Evolutionary conservation across 1,140 invertebrate genomes (phyloP), one percentile per base, ranked within the genome.

Genomic region (Drusus annulatus): DNA sequence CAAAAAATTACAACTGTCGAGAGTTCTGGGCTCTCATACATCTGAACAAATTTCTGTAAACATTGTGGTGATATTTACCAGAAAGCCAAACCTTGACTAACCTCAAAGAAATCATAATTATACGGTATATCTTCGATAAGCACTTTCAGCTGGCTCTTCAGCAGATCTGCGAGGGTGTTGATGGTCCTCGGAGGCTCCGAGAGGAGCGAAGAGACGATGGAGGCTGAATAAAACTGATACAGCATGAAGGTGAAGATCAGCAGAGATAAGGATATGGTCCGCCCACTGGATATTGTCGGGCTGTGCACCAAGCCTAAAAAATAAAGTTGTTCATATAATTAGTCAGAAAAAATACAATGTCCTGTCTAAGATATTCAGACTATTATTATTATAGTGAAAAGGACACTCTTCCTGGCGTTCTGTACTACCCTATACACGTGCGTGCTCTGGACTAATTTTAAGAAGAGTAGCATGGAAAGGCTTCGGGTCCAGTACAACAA

Each of bases 201-300:
- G 6, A 93, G 85, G n/a, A 94, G 85, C 2, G 90, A 92, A 8
- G 92, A 91, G 2, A 94, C 93, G 80, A 94, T 92, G 83, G 88
- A 92, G 3, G 92, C 92, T 0, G 91, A 91, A 85, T 93, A 93
- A 81, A 93, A 93, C 83, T 93, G 92, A 86, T 89, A 91, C 15
- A 92, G 80, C 54, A 93, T 82, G 62, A 91, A 84, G 19, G 90
- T 89, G 86, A 92, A 92, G 0, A 92, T 23, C 51, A 92, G 90
- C 15, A 91, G 85, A 0, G 88, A 87, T 23, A 84, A 75, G 10
- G 92, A 81, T 13, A 91, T 88, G 0, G 90, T 77, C 8, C 87
- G 84, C 7, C 82, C 76, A 50, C 82, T 83, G 6, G 21, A 60
- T 8, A 74, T 82, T 2, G 71, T 54, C 2, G 81, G 81, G 15